A percentile compares a stretch with the other conserved stretches of the same genome.
Evolutionary conservation across 2,113 vertebrate genomes (phyloP).

Genomic region (Cheilinus undulatus): DNA sequence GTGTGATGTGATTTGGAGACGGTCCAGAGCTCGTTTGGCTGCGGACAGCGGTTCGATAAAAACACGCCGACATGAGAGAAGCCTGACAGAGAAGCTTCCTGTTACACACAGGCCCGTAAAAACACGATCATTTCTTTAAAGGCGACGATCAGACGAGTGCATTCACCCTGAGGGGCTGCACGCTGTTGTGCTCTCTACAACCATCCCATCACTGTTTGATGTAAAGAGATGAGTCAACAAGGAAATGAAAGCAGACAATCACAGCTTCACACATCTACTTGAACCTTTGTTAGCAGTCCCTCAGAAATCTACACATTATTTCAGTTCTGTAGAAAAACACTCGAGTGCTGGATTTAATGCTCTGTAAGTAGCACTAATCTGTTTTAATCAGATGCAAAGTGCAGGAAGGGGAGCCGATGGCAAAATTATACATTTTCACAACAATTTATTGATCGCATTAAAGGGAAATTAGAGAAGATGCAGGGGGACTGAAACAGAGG

Average conservation of each 20-base stretch:
- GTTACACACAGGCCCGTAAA: neutral
- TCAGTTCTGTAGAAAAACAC: neutral
- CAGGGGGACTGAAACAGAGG: neutral
- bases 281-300: neutral
- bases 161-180: neutral
- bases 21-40: constrained; percentile 26
- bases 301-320: neutral
- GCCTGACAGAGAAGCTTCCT: constrained; percentile 1
- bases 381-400: neutral
- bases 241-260: neutral
- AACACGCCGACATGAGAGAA: neutral
- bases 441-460: neutral
- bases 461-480: neutral
- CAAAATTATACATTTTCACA: neutral
- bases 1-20: constrained; percentile 28
- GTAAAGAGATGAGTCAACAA: neutral
- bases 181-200: neutral
- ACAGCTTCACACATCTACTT: neutral
- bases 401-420: neutral
- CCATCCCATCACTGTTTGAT: neutral
- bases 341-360: neutral
- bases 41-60: constrained; percentile 19
- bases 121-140: neutral
- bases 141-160: neutral
- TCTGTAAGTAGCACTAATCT: neutral